A percentile compares a stretch with the other conserved stretches of the same genome.
Evolutionary conservation across 2,113 vertebrate species (phyloP).

Genomic region (Trinectes maculatus): DNA sequence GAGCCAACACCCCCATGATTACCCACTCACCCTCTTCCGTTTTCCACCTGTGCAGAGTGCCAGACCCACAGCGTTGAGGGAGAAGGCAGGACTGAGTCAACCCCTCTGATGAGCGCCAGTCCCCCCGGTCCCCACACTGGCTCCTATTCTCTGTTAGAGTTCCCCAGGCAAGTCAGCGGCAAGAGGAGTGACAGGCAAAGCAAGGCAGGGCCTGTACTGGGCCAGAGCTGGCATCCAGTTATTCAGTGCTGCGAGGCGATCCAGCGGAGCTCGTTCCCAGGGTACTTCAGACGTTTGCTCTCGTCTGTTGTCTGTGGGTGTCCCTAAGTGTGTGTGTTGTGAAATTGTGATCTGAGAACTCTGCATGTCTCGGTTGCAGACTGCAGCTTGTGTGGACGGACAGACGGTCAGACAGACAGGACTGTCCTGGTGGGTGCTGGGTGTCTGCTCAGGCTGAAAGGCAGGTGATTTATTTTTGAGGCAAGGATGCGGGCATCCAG

Average conservation of each 20-base stretch:
- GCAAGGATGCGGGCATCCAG: conserved; percentile 82
- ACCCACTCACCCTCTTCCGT: conserved; percentile 75
- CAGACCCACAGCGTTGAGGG: conserved; percentile 70
- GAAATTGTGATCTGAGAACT: conserved; percentile 49
- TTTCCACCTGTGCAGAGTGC: conserved; percentile 78
- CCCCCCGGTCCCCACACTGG: conserved; percentile 52
- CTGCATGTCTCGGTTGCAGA: conserved; percentile 41
- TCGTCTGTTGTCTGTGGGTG: conserved; percentile 44
- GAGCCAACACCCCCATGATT: conserved; percentile 76
- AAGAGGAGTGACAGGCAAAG: conserved; percentile 54
- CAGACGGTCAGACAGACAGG: conserved; percentile 36
- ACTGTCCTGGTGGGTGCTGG: conserved; percentile 63
- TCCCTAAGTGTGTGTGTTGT: conserved; percentile 32
- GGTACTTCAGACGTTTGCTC: conserved; percentile 26
- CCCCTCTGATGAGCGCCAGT: conserved; percentile 70
- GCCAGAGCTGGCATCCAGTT: conserved; percentile 44
- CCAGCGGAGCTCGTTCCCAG: conserved; percentile 46
- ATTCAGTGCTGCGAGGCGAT: conserved; percentile 27
- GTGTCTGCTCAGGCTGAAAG: conserved; percentile 64
- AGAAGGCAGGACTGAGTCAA: conserved; percentile 70
- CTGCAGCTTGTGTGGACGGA: conserved; percentile 45
- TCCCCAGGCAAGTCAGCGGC: conserved; percentile 37
- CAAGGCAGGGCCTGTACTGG: conserved; percentile 23
- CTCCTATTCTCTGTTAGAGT: conserved; percentile 43
- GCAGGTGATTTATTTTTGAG: conserved; percentile 77